phyloP scores from a whole-genome alignment of 2,113 vertebrate genomes.

The Grammomys surdaster region DNA sequence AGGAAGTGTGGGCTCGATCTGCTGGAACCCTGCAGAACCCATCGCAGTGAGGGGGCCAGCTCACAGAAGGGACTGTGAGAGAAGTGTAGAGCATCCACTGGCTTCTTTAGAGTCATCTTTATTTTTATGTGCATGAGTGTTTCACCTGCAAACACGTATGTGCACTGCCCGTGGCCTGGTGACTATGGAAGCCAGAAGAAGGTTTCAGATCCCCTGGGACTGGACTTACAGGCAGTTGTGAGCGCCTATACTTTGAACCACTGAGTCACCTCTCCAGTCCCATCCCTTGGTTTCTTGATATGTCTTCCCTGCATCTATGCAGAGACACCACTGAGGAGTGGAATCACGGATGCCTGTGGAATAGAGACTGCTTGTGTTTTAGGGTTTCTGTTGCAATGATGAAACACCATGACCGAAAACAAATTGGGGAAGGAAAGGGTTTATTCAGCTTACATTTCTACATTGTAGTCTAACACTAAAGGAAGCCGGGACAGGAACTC shows the following conservation, averaged over 20 bases:
- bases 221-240: neutral
- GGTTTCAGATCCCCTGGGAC: neutral
- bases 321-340: neutral
- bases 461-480: neutral
- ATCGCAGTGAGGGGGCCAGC: neutral
- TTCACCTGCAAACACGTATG: neutral
- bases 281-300: neutral
- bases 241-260: neutral
- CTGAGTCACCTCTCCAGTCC: neutral
- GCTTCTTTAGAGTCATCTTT: neutral
- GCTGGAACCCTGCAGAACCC: neutral
- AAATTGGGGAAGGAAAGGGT: too few species aligned
- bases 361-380: neutral
- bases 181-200: neutral
- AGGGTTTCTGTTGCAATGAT: neutral
- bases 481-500: neutral
- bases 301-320: neutral
- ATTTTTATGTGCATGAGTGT: neutral
- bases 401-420: too few species aligned
- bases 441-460: too few species aligned
- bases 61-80: neutral
- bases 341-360: too few species aligned
- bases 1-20: neutral
- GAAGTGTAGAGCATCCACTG: too few species aligned
- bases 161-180: neutral